Evolutionary conservation across 30 jellyfish, hydroid and myxozoan species (phyloP).

Genomic region (Pelagia noctiluca): DNA sequence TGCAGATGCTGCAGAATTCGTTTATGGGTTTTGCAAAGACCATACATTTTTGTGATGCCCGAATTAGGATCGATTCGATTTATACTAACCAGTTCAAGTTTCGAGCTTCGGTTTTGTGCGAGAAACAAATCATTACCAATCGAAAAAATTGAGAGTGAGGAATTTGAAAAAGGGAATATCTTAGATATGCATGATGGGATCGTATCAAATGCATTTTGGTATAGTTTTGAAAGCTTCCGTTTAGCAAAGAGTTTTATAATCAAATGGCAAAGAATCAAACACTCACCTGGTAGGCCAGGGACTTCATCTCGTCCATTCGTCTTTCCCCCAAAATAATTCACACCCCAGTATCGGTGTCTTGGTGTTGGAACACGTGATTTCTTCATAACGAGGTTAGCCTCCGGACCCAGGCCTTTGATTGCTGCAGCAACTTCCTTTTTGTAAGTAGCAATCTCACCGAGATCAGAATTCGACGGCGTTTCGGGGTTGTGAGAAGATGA

Average conservation of each 20-base stretch:
- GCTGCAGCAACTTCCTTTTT: slow-evolving; percentile 70
- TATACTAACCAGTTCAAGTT: too few relatives aligned
- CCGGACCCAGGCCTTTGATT: slow-evolving; percentile 55
- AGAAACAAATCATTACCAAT: too few relatives aligned
- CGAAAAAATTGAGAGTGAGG: too few relatives aligned
- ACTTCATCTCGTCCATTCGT: slow-evolving; percentile 18
- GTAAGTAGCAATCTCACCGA: slow-evolving; percentile 55
- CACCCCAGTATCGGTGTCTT: slow-evolving; percentile 48
- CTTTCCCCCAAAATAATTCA: slow-evolving; percentile 34
- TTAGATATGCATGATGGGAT: too few relatives aligned
- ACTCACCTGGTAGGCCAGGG: slow-evolving; percentile 27
- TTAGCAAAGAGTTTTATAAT: too few relatives aligned
- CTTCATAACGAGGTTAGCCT: slow-evolving; percentile 41
- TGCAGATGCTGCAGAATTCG: too few relatives aligned
- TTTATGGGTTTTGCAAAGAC: too few relatives aligned
- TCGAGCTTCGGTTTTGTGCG: too few relatives aligned
- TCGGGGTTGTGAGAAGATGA: slow-evolving; percentile 39
- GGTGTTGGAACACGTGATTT: slow-evolving; percentile 66
- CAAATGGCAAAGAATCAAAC: not conserved
- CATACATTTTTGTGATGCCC: too few relatives aligned
- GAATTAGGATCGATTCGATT: too few relatives aligned
- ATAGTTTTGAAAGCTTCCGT: not conserved
- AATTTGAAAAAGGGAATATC: too few relatives aligned
- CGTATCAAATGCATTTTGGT: not conserved
- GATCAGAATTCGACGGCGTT: slow-evolving; percentile 48